phyloP scores from a whole-genome alignment of 2,888 invertebrate genomes.

The Tetragonula carbonaria region DNA sequence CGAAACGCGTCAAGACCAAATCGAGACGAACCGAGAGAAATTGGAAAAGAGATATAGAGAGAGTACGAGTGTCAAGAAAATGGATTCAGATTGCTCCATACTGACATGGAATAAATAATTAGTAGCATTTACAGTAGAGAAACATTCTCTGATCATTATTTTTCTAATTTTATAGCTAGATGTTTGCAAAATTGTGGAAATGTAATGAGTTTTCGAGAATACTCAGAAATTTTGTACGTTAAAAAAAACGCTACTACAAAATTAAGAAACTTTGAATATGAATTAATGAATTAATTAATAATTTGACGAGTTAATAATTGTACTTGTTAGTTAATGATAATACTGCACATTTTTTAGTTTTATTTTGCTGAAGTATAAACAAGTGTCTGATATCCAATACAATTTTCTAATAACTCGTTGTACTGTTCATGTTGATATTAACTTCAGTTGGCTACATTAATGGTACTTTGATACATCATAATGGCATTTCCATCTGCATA shows the following conservation, averaged over 20 bases:
- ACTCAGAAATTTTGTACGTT: no score
- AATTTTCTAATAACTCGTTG: neutral
- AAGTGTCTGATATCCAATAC: neutral
- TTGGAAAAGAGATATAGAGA: neutral
- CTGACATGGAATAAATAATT: neutral
- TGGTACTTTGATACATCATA: neutral
- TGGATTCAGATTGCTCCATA: neutral
- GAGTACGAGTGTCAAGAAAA: neutral
- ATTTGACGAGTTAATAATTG: no score
- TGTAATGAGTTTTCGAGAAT: no score
- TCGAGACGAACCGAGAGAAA: constrained; percentile 1
- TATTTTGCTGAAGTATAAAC: neutral
- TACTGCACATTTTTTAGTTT: neutral
- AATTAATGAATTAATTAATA: no score
- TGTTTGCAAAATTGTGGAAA: no score
- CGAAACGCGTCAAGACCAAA: constrained; percentile 5
- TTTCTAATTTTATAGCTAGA: no score
- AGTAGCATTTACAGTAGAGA: no score
- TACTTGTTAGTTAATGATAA: no score
- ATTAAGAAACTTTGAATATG: no score
- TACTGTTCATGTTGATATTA: neutral
- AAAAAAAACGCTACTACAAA: no score
- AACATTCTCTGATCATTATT: no score
- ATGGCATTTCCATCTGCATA: neutral
- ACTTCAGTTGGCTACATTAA: neutral